Evolutionary conservation across 2,797 vertebrate genomes (phyloP), one percentile per base, ranked within the genome.

Genomic region (Microtus californicus): DNA sequence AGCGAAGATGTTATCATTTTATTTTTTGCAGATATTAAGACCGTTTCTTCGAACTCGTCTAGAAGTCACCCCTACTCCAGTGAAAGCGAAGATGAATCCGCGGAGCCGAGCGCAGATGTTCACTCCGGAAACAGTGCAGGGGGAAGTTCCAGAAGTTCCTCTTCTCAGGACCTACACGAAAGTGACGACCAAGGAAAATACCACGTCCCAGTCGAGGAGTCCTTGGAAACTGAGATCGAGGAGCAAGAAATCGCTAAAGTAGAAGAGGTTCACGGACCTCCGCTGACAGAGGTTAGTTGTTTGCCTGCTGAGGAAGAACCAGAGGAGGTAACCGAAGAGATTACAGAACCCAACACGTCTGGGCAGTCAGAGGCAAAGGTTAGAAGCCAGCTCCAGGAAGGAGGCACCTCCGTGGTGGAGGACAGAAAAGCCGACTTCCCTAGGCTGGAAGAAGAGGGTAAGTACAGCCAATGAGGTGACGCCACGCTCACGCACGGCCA

Each of bases 41-140:
- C 90, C 77, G 67, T 63, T 25, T 91, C 21, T 31, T 99, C 98
- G 0, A 7, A 85, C 73, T 99, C 98, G 1, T 98, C 98, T 29
- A 78, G 87, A 96, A 98, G 98, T 87, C 90, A 96, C 21, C 97
- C 97, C 71, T 98, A 97, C 90, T 99, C 98, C 17, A 98, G 97
- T 61, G 98, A 98, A 85, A 98, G 98, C 76, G 98, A 95, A 45
- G 98, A 98, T 5, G 98, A 97, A 4, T 97, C 97, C 27, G n/a
- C 21, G 0, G 59, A 59, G 56, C 96, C 86, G 4, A 77, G 0
- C 0, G 19, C 40, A 91, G 92, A 92, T 27, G 54, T 27, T 0
- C 40, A 29, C 0, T 15, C 48, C 23, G 71, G 76, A 51, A 82
- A 67, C 73, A 87, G 93, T 5, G 54, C 94, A 27, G 59, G 94